phyloP scores from a whole-genome alignment of 2,113 vertebrate genomes.

The Calyptomena viridis region DNA sequence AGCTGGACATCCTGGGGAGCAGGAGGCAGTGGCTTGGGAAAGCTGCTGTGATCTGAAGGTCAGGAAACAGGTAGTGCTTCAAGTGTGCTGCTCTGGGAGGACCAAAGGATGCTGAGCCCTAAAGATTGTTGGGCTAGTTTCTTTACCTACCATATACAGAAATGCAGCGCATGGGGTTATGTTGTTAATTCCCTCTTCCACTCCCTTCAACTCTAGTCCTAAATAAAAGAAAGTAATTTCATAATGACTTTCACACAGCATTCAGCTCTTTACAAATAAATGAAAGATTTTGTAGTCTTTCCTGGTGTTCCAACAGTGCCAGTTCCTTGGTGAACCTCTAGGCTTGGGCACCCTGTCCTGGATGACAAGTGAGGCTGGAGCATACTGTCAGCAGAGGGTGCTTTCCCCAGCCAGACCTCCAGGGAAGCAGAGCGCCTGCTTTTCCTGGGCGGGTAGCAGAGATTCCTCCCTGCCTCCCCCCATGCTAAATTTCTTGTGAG shows the following conservation, averaged over 20 bases:
- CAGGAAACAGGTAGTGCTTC: neutral
- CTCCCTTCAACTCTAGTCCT: neutral
- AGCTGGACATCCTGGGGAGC: neutral
- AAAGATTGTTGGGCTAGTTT: neutral
- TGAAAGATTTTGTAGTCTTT: neutral
- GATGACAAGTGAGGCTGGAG: neutral
- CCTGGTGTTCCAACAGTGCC: neutral
- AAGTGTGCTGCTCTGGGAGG: neutral
- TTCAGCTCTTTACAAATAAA: neutral
- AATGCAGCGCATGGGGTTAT: accelerated
- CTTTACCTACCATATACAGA: neutral
- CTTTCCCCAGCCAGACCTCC: neutral
- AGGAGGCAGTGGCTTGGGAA: neutral
- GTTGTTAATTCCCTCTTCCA: neutral
- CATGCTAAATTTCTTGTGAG: neutral
- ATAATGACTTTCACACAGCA: neutral
- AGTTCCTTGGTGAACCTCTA: neutral
- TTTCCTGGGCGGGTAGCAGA: neutral
- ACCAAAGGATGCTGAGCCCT: neutral
- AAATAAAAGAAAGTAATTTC: neutral
- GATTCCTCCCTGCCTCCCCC: neutral
- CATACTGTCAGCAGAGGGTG: neutral
- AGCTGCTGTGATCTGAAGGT: neutral
- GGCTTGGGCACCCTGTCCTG: accelerated
- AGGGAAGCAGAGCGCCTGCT: neutral